A percentile compares a stretch with the other conserved stretches of the same genome.
Conservation (phyloP, 2,888 invertebrate species). For the Molanna angustata region DNA sequence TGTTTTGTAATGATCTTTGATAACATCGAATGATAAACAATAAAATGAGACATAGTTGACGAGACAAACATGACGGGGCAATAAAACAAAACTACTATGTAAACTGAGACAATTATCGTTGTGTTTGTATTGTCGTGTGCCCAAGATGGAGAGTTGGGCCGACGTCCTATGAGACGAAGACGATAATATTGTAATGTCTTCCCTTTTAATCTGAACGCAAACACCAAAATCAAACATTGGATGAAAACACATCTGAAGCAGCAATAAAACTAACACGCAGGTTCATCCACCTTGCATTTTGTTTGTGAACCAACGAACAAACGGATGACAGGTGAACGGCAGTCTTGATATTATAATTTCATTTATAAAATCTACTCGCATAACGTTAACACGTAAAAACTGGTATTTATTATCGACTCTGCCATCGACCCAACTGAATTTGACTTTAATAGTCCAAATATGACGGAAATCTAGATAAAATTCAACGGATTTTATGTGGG, state of each 20-base stretch:
- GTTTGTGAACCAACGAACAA: not conserved
- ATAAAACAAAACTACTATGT: not conserved
- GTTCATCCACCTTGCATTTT: conserved; percentile 22
- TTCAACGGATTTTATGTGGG: too few species aligned
- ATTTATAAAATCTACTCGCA: too few species aligned
- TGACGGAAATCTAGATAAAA: too few species aligned
- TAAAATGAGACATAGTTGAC: too few species aligned
- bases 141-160: not conserved
- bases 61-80: too few species aligned
- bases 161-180: not conserved
- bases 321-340: not conserved
- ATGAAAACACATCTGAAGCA: conserved; percentile 16
- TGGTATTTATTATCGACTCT: too few species aligned
- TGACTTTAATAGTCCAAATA: too few species aligned
- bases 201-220: conserved; percentile 6
- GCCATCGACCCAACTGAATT: too few species aligned
- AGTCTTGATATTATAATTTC: not conserved
- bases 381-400: too few species aligned
- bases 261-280: conserved; percentile 5
- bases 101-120: not conserved
- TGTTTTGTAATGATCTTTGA: too few species aligned
- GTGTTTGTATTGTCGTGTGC: not conserved
- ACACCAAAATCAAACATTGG: conserved; percentile 22
- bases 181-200: not conserved
- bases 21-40: too few species aligned